Evolutionary conservation across 2,797 vertebrate species (phyloP).

Genomic region (Tiaroga cobitis): DNA sequence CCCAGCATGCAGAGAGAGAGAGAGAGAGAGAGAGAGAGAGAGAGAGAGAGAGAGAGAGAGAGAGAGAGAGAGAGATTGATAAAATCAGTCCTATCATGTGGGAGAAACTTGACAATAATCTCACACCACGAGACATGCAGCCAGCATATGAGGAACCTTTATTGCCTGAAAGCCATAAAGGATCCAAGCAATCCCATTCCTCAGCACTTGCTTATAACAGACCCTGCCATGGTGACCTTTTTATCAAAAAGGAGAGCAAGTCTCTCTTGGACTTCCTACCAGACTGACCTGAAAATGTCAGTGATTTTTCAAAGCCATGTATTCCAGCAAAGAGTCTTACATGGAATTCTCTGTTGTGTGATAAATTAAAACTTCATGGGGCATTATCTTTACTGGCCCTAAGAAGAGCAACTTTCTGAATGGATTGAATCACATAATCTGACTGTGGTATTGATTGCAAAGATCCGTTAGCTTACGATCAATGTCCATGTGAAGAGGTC

Average conservation of each 20-base stretch:
- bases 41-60: too few species aligned
- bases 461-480: slow-evolving; percentile 58
- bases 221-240: slow-evolving; percentile 30
- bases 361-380: neutral
- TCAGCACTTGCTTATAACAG: neutral
- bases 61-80: too few species aligned
- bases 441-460: slow-evolving; percentile 26
- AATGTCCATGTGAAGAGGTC: slow-evolving; percentile 60
- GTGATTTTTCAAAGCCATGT: slow-evolving; percentile 13
- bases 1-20: too few species aligned
- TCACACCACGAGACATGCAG: slow-evolving; percentile 42
- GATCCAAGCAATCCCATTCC: slow-evolving; percentile 4
- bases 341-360: neutral
- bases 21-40: too few species aligned
- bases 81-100: slow-evolving; percentile 37
- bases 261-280: slow-evolving; percentile 1
- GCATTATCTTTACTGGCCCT: neutral
- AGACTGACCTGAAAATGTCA: slow-evolving; percentile 12
- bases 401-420: neutral
- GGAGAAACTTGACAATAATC: slow-evolving; percentile 43
- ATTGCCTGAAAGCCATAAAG: neutral
- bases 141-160: slow-evolving; percentile 18
- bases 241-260: slow-evolving; percentile 35
- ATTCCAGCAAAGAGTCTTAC: neutral
- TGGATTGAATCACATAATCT: slow-evolving; percentile 4